Base-by-base conservation (phyloP, 2,113 vertebrate genomes). In the Silurus asotus region DNA sequence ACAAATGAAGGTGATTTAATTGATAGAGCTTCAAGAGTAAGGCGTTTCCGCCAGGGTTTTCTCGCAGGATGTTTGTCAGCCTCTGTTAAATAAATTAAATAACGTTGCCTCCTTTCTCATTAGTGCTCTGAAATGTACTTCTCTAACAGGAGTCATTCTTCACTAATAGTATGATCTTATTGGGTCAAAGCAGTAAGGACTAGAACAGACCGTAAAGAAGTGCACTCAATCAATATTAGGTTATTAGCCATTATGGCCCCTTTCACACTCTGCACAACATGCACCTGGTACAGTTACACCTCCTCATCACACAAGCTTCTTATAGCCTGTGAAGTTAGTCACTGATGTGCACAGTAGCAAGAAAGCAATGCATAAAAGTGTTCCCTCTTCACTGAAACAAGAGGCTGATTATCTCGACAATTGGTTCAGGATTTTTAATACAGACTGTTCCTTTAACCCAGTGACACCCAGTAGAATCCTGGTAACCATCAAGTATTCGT, bases 1-100 rank as follows among this genome's bases (percentile, higher is more conserved):
- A 94, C 92, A 91, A 93, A 95, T 92, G 92, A 92, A 91, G 85
- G 87, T 83, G 90, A 80, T 91, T 92, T 92, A 92, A 94, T 93
- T 94, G 92, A 93, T 92, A 88, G 88, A 62, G 84, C 92, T 91
- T 92, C 92, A 92, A 91, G 89, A 70, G 80, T 48, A 84, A 87
- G 92, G 91, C 88, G 89, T 92, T 92, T 88, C 91, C 86, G 70
- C 55, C 88, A 87, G 88, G 92, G 92, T 92, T 90, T 92, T 92
- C 93, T 93, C 90, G 89, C 81, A 90, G 87, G 90, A 87, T 92
- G 91, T 89, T 62, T 87, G 81, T 82, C 62, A 81, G 56, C 85
- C 86, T 86, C 88, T 87, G 81, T 58, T 89, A 75, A 70, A 88
- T 84, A 37, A 86, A 80, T 69, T 88, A 78, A 67, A 90, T 84